These are phyloP conservation scores for Syrista parreyssii DNA, from an alignment of 2,888 invertebrate species.

Conservation along the genomic window DNA sequence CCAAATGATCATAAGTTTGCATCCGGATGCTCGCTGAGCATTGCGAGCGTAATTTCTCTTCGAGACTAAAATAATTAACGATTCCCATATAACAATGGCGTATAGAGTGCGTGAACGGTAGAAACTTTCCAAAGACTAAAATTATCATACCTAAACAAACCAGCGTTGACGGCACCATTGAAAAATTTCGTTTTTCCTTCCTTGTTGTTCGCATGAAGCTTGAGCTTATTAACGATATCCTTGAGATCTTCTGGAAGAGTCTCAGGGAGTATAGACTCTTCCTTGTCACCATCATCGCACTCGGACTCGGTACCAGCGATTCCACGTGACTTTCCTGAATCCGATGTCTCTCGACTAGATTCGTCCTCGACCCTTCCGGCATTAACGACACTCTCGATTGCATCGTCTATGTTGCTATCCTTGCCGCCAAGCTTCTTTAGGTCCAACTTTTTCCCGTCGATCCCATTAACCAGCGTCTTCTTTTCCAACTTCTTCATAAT, in stretches of 20 bases:
- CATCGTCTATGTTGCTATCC: constrained; percentile 68
- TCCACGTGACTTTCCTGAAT: constrained; percentile 61
- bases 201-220: constrained; percentile 59
- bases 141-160: constrained; percentile 67
- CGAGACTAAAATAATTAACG: constrained; percentile 58
- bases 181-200: constrained; percentile 70
- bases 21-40: constrained; percentile 60
- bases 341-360: constrained; percentile 59
- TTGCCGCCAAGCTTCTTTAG: constrained; percentile 55
- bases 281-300: constrained; percentile 58
- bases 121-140: constrained; percentile 13
- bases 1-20: constrained; percentile 68
- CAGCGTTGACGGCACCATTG: constrained; percentile 67
- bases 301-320: constrained; percentile 56
- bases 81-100: background rate
- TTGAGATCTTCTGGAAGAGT: constrained; percentile 66
- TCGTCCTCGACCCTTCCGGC: constrained; percentile 62
- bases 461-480: constrained; percentile 41
- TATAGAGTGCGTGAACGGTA: background rate
- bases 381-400: constrained; percentile 71
- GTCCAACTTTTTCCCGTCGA: constrained; percentile 47
- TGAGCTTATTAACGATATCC: constrained; percentile 65
- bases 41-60: constrained; percentile 59
- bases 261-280: constrained; percentile 64
- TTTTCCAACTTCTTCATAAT: constrained; percentile 31